phyloP scores from a whole-genome alignment of 2,888 invertebrate species.

The Clepsis dumicolana region DNA sequence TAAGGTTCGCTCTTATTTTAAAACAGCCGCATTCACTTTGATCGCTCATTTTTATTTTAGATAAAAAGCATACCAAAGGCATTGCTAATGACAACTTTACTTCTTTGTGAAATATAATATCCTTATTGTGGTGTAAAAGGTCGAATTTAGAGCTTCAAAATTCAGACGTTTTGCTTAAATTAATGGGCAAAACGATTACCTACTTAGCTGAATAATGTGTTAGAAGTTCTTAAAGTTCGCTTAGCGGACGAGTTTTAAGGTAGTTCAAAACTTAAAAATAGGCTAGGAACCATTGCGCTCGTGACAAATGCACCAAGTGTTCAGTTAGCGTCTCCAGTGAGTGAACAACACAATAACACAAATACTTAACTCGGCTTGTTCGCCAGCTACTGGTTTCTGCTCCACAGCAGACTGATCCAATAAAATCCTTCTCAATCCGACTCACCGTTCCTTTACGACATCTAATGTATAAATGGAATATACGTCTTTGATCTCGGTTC shows the following conservation, averaged over 20 bases:
- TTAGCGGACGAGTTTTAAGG: no score
- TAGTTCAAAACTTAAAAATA: not conserved
- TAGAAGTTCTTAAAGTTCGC: no score
- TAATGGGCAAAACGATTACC: no score
- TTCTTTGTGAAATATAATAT: not conserved
- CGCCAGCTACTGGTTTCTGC: conserved; percentile 44
- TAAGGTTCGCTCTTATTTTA: not conserved
- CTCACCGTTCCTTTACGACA: conserved; percentile 45
- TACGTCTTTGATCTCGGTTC: conserved; percentile 44
- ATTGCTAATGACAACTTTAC: no score
- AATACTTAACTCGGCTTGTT: conserved; percentile 36
- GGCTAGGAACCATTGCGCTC: not conserved
- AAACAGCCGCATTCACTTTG: not conserved
- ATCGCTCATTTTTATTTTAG: no score
- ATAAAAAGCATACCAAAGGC: no score
- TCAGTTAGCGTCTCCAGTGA: conserved; percentile 22
- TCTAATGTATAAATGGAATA: conserved; percentile 42
- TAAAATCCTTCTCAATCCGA: conserved; percentile 45
- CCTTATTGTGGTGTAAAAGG: not conserved
- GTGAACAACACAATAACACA: conserved; percentile 36
- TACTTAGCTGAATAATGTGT: no score
- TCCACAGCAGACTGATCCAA: conserved; percentile 44
- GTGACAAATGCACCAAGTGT: conserved; percentile 22
- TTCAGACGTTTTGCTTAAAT: no score
- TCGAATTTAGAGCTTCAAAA: no score